Evolutionary conservation across 2,113 vertebrate species (phyloP).

Genomic region (Drymodes brunneopygia): DNA sequence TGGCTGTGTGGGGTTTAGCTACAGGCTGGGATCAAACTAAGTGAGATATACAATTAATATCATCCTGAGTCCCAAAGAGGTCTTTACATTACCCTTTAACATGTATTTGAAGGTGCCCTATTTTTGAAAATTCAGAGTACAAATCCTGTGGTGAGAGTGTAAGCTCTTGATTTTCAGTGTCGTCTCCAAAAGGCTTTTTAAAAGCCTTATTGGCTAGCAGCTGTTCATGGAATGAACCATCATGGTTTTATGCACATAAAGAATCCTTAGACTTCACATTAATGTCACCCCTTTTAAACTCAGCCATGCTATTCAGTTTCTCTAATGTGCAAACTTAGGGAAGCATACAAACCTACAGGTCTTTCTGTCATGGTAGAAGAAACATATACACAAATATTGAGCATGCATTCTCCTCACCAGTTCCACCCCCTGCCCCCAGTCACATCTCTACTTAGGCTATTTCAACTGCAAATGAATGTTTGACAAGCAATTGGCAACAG

Average conservation of each 20-base stretch:
- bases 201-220: constrained; percentile 17
- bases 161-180: background rate
- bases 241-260: constrained; percentile 42
- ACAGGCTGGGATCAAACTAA: background rate
- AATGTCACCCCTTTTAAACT: constrained; percentile 17
- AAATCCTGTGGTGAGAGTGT: background rate
- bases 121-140: background rate
- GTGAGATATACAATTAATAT: background rate
- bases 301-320: constrained; percentile 16
- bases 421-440: background rate
- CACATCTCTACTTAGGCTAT: background rate
- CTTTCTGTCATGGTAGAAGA: background rate
- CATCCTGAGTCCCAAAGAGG: background rate
- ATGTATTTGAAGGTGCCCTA: background rate
- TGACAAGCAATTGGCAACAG: background rate
- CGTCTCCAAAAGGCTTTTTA: background rate
- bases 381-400: background rate
- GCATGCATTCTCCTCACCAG: background rate
- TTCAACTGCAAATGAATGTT: background rate
- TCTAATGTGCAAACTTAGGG: background rate
- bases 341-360: background rate
- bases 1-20: background rate
- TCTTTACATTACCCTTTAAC: background rate
- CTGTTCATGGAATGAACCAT: constrained; percentile 5
- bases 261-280: constrained; percentile 25